Percentiles rank a stretch among this genome's conserved stretches.
Evolutionary conservation across 2,797 vertebrate species (phyloP).

Genomic region (Sebastes matsubarae): DNA sequence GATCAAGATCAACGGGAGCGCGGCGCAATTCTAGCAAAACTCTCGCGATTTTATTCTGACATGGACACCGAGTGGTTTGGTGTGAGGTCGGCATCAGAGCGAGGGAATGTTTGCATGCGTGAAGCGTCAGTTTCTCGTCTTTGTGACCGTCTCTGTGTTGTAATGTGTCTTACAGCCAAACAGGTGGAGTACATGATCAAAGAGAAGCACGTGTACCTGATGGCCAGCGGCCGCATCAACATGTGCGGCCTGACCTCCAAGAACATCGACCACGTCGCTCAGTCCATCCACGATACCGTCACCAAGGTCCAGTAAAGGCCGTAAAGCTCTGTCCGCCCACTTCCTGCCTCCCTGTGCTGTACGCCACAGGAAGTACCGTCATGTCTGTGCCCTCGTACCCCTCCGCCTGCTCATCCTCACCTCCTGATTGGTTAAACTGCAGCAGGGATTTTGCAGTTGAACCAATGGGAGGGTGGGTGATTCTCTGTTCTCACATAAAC

Average conservation of each 20-base stretch:
- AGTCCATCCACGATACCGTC: constrained; percentile 93
- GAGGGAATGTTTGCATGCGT: too few species aligned
- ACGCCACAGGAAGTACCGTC: constrained; percentile 16
- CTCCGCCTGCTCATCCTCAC: background rate
- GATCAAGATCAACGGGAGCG: too few species aligned
- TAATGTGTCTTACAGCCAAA: constrained; percentile 83
- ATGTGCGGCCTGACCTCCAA: constrained; percentile 96
- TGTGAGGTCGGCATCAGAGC: too few species aligned
- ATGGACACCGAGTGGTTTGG: too few species aligned
- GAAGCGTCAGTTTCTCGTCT: too few species aligned
- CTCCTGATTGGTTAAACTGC: constrained; percentile 37
- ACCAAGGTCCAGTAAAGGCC: constrained; percentile 88
- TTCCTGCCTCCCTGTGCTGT: constrained; percentile 6
- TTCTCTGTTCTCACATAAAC: constrained; percentile 23
- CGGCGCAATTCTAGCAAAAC: too few species aligned
- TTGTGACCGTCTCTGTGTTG: background rate
- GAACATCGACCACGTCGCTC: constrained; percentile 95
- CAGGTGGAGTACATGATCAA: constrained; percentile 93
- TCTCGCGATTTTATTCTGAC: too few species aligned
- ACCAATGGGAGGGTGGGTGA: constrained; percentile 18
- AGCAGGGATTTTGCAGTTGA: constrained; percentile 2
- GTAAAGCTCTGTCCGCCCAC: background rate
- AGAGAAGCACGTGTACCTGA: constrained; percentile 95
- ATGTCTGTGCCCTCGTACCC: background rate
- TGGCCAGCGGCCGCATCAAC: constrained; percentile 98